Evolutionary conservation across 1,140 invertebrate species (phyloP), one percentile per base, ranked within the genome.

Genomic region (Polypedilum vanderplanki): DNA sequence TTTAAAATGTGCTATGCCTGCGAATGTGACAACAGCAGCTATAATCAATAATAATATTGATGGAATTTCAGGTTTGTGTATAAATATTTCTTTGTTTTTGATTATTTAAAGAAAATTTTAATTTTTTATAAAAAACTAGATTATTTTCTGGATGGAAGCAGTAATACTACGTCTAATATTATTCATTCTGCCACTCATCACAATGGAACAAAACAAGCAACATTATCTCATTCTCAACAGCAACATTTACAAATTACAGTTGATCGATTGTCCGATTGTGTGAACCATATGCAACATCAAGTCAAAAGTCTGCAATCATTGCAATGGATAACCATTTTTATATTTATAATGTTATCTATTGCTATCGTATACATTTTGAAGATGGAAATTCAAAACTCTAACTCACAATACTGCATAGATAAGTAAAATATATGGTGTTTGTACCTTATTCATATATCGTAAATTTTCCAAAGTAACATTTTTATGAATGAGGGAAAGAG

Each of bases 1-100:
- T 18, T 70, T 70, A 70, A 70, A 70, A 70, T 70, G 65, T 22
- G 20, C 65, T 9, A 70, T 70, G 65, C 65, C 65, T 18, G 46
- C 46, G 1, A 57, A 57, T 57, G 65, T 70, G 18, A 70, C 65
- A 70, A 70, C 65, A 7, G 65, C 65, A 7, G 65, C 65, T 10
- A 70, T 70, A 20, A 70, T 70, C 10, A 70, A 70, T 70, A 70
- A 57, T 8, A 57, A 70, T 70, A 22, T 70, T 9, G 65, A 70
- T 22, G 65, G 65, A 20, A 22, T 70, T 70, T 20, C 17, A 20
- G 65, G 65, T 70, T 20, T 70, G 8, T 9, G 17, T 18, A 9
- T 70, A 20, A 17, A 10, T 20, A 70, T 70, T 70, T 20, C 3
- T 70, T 9, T 3, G 2, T 20, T 20, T 70, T 70, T 70, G 10